Conservation (phyloP, 2,113 vertebrate species). For the Tetraodon nigroviridis region DNA sequence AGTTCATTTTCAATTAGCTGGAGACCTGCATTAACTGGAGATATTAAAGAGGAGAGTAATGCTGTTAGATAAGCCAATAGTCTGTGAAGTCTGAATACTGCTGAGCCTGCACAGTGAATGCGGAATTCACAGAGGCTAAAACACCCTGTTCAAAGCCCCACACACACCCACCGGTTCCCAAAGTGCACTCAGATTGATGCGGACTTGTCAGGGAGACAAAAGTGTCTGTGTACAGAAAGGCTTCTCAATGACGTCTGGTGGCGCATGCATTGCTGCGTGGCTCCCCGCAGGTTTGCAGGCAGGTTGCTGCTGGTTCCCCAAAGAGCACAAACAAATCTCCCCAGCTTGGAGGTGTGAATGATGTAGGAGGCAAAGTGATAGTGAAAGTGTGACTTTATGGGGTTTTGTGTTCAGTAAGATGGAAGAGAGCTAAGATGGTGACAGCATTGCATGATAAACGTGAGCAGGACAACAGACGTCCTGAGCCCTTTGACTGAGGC, state of each 20-base stretch:
- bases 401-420: too few relatives aligned
- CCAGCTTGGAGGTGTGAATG: too few relatives aligned
- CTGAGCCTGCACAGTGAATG: slow-evolving; percentile 59
- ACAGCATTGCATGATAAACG: too few relatives aligned
- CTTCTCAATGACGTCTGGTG: slow-evolving; percentile 1
- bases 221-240: slow-evolving; percentile 5
- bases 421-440: too few relatives aligned
- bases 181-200: slow-evolving; percentile 10
- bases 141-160: slow-evolving; percentile 22
- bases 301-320: not conserved
- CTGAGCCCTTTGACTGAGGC: too few relatives aligned
- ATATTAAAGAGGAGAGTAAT: slow-evolving; percentile 70
- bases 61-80: slow-evolving; percentile 64
- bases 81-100: slow-evolving; percentile 67
- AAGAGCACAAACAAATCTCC: slow-evolving; percentile 9
- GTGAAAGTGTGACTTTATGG: too few relatives aligned
- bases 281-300: slow-evolving; percentile 9
- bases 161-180: slow-evolving; percentile 3
- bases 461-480: too few relatives aligned
- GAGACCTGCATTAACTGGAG: slow-evolving; percentile 65
- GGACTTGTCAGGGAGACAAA: slow-evolving; percentile 14
- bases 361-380: too few relatives aligned
- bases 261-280: slow-evolving; percentile 13
- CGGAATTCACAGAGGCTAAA: slow-evolving; percentile 23
- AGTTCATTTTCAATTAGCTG: slow-evolving; percentile 76